Evolutionary conservation across 1,140 invertebrate species (phyloP).

Genomic region (Tribolium castaneum): DNA sequence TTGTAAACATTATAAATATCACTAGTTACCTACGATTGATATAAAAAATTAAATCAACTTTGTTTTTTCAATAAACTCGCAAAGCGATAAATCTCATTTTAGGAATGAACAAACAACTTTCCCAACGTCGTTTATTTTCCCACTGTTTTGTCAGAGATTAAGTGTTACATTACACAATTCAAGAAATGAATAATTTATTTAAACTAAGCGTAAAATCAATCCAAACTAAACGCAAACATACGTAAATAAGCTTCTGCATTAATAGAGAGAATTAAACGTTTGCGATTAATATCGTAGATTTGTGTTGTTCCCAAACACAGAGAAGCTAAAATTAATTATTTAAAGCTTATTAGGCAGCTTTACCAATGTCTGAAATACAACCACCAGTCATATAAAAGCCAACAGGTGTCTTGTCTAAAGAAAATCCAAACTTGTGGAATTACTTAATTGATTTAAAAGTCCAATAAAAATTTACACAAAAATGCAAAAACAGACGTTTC

Average conservation of each 20-base stretch:
- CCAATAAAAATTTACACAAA: not conserved
- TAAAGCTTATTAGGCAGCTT: not conserved
- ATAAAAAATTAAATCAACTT: too few species aligned
- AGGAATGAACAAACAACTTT: not conserved
- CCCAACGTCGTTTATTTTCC: not conserved
- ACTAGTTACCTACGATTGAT: not conserved
- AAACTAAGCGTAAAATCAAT: not conserved
- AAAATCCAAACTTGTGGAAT: not conserved
- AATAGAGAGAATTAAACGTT: not conserved
- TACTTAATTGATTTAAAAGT: not conserved
- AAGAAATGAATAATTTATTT: not conserved
- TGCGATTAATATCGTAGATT: not conserved
- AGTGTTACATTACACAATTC: not conserved
- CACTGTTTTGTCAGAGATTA: not conserved
- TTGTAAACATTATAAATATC: not conserved
- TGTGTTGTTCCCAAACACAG: not conserved
- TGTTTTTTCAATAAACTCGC: not conserved
- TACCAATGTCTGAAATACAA: not conserved
- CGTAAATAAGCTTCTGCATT: not conserved
- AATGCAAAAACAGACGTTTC: not conserved
- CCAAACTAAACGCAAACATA: not conserved
- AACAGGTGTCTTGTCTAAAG: not conserved
- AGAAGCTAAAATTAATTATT: not conserved
- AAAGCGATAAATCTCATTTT: not conserved
- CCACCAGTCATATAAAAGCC: not conserved